Base-by-base conservation (phyloP, 64 coral and sea anemone genomes). In the Stylophora pistillata region DNA sequence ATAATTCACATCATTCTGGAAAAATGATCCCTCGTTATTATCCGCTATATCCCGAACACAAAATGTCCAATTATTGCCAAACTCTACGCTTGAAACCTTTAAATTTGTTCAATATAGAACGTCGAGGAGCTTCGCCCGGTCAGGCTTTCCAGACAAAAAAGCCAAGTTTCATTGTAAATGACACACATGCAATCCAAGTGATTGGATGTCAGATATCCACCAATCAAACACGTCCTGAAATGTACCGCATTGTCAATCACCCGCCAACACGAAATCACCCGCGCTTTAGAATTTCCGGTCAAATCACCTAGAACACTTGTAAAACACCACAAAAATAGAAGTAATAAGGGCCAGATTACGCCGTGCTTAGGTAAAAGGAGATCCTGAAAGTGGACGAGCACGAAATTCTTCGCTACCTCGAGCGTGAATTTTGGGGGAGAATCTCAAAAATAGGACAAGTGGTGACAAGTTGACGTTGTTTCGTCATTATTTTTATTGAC, bases 201-300 rank as follows among this genome's bases (percentile, higher is more conserved):
- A 92, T 92, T 92, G 90, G 90, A 86, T 86, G 83, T 92, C 90
- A 77, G 17, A 20, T 63, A 63, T 77, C 81, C 61, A 66, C 90
- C 90, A 92, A 92, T 92, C 90, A 92, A 30, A 63, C 55, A 47
- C 25, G 81, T 27, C 71, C 72, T 66, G 56, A 76, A 74, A 62
- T 86, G 89, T 92, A 92, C 82, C 72, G 83, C 71, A 87, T 75
- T 92, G 82, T 92, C 90, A 92, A 92, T 92, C 90, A 92, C 90
- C 82, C 90, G 83, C 90, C 34, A 92, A 92, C 90, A 90, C 77
- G 56, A 79, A 74, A 82, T 78, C 89, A 82, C 78, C 78, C 78
- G 80, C 60, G 80, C 80, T 69, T 84, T 84, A 69, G 80, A 84
- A 84, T 84, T 84, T 84, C 80, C 80, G 80, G 80, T 84, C 62